Evolutionary conservation across 2,888 invertebrate genomes (phyloP).

Genomic region (Lomographa bimaculata): DNA sequence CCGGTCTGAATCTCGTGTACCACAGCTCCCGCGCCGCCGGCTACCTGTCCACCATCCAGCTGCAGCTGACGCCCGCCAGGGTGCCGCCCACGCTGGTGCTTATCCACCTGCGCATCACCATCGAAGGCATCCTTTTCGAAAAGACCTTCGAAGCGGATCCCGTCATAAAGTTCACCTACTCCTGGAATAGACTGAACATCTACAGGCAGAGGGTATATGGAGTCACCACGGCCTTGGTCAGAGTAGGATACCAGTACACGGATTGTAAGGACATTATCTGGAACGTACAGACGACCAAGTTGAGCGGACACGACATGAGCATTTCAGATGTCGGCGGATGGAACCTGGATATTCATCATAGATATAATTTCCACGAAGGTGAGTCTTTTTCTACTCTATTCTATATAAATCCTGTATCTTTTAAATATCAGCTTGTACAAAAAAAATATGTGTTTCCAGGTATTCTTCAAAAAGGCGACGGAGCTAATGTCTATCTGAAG

Average conservation of each 20-base stretch:
- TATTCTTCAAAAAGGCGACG: slow-evolving; percentile 98
- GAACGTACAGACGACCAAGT: slow-evolving; percentile 97
- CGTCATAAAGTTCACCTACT: slow-evolving; percentile 97
- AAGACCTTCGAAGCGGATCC: slow-evolving; percentile 98
- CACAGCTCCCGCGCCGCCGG: slow-evolving; percentile 97
- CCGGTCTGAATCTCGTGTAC: slow-evolving; percentile 97
- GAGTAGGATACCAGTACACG: slow-evolving; percentile 98
- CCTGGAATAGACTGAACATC: slow-evolving; percentile 98
- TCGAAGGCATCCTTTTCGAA: slow-evolving; percentile 97
- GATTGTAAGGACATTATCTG: slow-evolving; percentile 97
- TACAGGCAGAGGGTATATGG: slow-evolving; percentile 98
- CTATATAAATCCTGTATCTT: too few species aligned
- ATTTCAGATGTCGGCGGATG: slow-evolving; percentile 98
- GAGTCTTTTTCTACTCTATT: slow-evolving; percentile 27
- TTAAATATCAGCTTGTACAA: too few species aligned
- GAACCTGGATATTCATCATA: slow-evolving; percentile 98
- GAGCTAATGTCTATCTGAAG: slow-evolving; percentile 96
- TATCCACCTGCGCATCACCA: slow-evolving; percentile 96
- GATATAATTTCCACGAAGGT: slow-evolving; percentile 99
- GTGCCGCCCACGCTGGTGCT: slow-evolving; percentile 91
- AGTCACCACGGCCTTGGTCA: slow-evolving; percentile 96
- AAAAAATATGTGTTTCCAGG: slow-evolving; percentile 74
- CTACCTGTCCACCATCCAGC: slow-evolving; percentile 95
- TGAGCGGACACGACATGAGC: slow-evolving; percentile 98
- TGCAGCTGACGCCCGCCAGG: slow-evolving; percentile 93